Evolutionary conservation across 2,113 vertebrate species (phyloP), one percentile per base, ranked within the genome.

Genomic region (Lampris incognitus): DNA sequence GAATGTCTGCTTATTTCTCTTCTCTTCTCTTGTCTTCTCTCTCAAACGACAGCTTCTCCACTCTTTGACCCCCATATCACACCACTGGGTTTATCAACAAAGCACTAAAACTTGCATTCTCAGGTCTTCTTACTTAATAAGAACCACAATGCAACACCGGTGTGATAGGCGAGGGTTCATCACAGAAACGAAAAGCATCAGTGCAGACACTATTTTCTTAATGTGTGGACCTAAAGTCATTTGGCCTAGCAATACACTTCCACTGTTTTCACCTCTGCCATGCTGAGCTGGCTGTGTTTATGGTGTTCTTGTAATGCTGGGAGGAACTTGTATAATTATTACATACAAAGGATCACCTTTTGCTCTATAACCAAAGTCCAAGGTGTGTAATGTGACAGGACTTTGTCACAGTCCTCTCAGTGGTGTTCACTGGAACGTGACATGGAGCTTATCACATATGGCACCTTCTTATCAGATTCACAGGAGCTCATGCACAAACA

Each of bases 241-340:
- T 62, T 6, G 49, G 5, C 59, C 6, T 3, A 24, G 61, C 8
- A n/a, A 78, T 69, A 58, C 65, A 58, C 54, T 9, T 9, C 9
- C 36, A 44, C 3, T 66, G 49, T 76, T 74, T 81, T 51, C 59
- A 52, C 65, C 60, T 74, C n/a, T 50, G 62, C 38, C 48, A 9
- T 46, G 50, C 62, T 56, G 7, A 61, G 75, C 36, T 36, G 46
- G 42, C 55, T 4, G 9, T 81, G 75, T 83, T 85, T 84, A 83
- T 77, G 74, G 46, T 51, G 52, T 69, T 66, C 81, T 60, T 75
- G 81, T 78, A 84, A 84, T 38, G 8, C 76, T 49, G 74, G 49
- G 48, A 88, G 79, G 63, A 73, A 81, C 76, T 66, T 88, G 89
- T 89, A 85, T 90, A 91, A 91, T 92, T 89, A 91, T 89, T 91